These are phyloP conservation scores for Galeopterus variegatus DNA, from an alignment of 2,113 vertebrate genomes.

Conservation along the genomic window DNA sequence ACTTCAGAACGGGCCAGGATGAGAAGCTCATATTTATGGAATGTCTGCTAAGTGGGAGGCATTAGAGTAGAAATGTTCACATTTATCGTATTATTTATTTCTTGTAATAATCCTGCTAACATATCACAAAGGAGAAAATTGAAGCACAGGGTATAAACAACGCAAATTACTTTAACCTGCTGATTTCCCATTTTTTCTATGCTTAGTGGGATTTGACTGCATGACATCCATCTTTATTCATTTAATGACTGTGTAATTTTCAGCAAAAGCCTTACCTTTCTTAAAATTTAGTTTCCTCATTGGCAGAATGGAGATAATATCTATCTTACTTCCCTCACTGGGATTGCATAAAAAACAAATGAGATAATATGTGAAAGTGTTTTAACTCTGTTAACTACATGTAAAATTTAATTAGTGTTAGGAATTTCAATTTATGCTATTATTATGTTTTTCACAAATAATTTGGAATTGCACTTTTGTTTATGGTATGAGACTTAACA, in stretches of 20 bases:
- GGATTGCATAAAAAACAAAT: background rate
- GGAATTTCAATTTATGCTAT: background rate
- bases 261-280: background rate
- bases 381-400: background rate
- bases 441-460: background rate
- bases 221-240: background rate
- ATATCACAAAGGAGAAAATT: background rate
- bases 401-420: background rate
- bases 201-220: background rate
- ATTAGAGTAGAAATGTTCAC: background rate
- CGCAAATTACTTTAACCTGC: background rate
- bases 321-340: background rate
- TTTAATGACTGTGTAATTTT: background rate
- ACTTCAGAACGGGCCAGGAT: background rate
- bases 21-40: background rate
- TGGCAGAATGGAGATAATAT: background rate
- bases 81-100: background rate
- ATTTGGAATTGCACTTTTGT: background rate
- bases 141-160: background rate
- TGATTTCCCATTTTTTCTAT: conserved; percentile 10
- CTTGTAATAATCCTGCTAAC: background rate
- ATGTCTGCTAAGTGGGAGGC: background rate
- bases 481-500: background rate
- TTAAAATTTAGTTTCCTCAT: background rate
- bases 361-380: background rate